Evolutionary conservation across 2,888 invertebrate species (phyloP), one percentile per base, ranked within the genome.

Genomic region (Drosophila antonietae): DNA sequence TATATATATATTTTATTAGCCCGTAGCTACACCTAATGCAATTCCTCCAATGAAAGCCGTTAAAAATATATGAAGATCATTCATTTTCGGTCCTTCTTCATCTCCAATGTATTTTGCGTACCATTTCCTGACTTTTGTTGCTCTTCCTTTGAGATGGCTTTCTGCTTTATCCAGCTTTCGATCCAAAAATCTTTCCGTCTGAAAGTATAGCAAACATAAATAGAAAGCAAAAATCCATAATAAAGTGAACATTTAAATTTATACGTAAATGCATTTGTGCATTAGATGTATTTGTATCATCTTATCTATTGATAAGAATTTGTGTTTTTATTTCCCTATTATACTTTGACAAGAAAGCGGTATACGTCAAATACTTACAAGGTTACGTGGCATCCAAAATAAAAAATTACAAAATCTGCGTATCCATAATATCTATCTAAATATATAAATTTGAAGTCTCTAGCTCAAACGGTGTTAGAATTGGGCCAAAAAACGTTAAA

Each of bases 151-250:
- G 73, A 97, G 84, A 68, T 95, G 90, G 83, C 95, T 95, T 93
- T 97, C 97, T 62, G 96, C 97, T 93, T 96, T 96, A 90, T 97
- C 96, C 78, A 97, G 82, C 93, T 97, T 97, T 80, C 95, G 95
- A 91, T 97, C 97, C 76, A 97, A 95, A 94, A 94, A 97, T 91
- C 96, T 94, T 93, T 96, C 97, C 84, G 96, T 95, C 97, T 97
- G 93, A 55, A 94, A 92, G 18, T 33, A 64, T 23, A 35, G 23
- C 39, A 10, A 20, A 37, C 1, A 23, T 52, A 12, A 35, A 14
- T 23, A 2, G 8, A 28, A 47, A 47, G 9, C 3, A 0, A 20
- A 23, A 14, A 46, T 2, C 20, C 8, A 15, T 8, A 46, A 8
- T 15, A 10, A 18, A 1, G 3, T 41, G n/a, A 8, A 10, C 9